Evolutionary conservation across 2,888 invertebrate genomes (phyloP).

Genomic region (Cheilosia variabilis): DNA sequence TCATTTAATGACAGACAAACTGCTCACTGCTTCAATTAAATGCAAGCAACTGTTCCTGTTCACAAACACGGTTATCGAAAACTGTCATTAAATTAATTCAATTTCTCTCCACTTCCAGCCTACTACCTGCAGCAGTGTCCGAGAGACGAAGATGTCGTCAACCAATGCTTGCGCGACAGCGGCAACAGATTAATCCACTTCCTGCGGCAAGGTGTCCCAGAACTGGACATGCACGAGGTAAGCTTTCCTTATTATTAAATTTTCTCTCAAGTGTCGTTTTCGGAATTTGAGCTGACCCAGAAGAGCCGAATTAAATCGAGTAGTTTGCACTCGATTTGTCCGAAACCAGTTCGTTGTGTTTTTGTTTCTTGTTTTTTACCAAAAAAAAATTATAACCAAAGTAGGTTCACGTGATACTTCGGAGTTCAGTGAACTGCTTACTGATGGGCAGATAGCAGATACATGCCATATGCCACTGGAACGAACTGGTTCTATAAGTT

Average conservation of each 20-base stretch:
- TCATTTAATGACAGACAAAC: constrained; percentile 14
- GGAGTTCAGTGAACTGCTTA: constrained; percentile 14
- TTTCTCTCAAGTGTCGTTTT: neutral
- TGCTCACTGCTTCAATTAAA: constrained; percentile 25
- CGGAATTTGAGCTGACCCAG: constrained; percentile 38
- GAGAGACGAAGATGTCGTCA: constrained; percentile 88
- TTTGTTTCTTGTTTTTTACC: neutral
- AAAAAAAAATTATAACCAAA: neutral
- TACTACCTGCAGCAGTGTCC: constrained; percentile 91
- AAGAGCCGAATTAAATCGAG: constrained; percentile 17
- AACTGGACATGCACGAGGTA: constrained; percentile 84
- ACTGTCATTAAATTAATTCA: constrained; percentile 15
- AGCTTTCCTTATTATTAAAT: neutral
- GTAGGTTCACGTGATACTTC: neutral
- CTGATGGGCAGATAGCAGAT: neutral
- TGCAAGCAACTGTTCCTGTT: neutral
- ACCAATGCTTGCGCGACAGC: constrained; percentile 89
- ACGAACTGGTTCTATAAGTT: too few relatives aligned
- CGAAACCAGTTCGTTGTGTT: neutral
- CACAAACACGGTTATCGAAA: neutral
- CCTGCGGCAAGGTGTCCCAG: constrained; percentile 90
- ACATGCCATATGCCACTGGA: too few relatives aligned
- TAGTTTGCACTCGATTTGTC: neutral
- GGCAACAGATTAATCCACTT: constrained; percentile 90
- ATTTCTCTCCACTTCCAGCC: constrained; percentile 82